Percentiles rank a stretch among this genome's conserved stretches.
phyloP scores from a whole-genome alignment of 2,797 vertebrate species.

The Otus scops region DNA sequence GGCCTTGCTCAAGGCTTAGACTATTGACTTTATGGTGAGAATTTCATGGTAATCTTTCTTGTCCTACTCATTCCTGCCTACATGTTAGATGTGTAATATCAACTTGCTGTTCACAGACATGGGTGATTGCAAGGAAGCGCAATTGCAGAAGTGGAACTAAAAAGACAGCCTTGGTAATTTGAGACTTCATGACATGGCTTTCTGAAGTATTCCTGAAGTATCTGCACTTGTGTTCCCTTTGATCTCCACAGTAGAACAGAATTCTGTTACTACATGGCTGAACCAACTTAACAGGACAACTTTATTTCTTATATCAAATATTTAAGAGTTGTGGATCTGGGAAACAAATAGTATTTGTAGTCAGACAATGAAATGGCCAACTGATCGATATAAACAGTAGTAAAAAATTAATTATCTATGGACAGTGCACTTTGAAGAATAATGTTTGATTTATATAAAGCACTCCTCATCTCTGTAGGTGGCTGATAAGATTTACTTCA shows the following conservation, averaged over 20 bases:
- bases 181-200: not conserved
- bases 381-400: not conserved
- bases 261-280: not conserved
- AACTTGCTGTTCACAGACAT: not conserved
- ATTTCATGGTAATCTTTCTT: not conserved
- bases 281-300: not conserved
- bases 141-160: not conserved
- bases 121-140: not conserved
- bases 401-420: not conserved
- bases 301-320: not conserved
- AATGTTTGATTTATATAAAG: not conserved
- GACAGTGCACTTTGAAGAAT: not conserved
- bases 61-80: not conserved
- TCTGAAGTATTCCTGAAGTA: not conserved
- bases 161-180: not conserved
- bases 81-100: not conserved
- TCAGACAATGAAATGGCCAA: not conserved
- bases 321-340: not conserved
- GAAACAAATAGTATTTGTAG: not conserved
- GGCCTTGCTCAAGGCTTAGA: slow-evolving; percentile 25
- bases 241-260: not conserved
- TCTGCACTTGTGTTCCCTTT: not conserved
- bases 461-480: not conserved
- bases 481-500: not conserved
- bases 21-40: not conserved